phyloP scores from a whole-genome alignment of 1,140 invertebrate species.

The Bombus sylvicola region DNA sequence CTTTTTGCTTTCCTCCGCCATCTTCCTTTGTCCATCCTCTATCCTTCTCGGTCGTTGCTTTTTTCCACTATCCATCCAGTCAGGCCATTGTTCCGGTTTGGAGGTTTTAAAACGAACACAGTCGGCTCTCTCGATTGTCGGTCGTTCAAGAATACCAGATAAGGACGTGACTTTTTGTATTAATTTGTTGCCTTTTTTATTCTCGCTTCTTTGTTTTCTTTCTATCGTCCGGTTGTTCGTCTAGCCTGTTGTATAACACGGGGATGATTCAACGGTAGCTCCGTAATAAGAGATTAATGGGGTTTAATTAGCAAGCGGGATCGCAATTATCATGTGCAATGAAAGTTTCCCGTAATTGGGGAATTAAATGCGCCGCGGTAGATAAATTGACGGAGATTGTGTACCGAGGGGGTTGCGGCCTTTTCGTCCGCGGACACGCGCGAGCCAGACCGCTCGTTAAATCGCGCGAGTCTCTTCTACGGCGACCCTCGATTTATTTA shows the following conservation, averaged over 20 bases:
- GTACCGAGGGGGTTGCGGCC: neutral
- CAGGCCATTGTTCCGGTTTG: constrained; percentile 49
- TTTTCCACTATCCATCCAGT: constrained; percentile 40
- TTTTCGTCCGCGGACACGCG: neutral
- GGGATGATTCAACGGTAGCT: constrained; percentile 41
- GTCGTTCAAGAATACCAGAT: constrained; percentile 8
- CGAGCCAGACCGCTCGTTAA: neutral
- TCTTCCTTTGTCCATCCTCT: constrained; percentile 4
- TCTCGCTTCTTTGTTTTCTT: neutral
- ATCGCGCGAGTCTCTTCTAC: neutral
- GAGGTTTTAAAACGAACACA: constrained; percentile 27
- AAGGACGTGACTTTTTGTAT: constrained; percentile 40
- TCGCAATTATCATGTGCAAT: constrained; percentile 43
- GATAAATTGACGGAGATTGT: constrained; percentile 41
- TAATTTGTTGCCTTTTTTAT: neutral
- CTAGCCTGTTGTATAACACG: neutral
- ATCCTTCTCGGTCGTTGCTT: neutral
- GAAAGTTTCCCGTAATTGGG: constrained; percentile 50
- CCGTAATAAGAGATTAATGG: constrained; percentile 43
- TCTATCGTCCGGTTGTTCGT: neutral
- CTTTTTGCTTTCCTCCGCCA: neutral
- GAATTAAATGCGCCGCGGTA: constrained; percentile 41
- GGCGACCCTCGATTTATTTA: neutral
- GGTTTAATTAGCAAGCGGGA: constrained; percentile 39
- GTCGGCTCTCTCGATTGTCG: neutral